These are phyloP conservation scores for Pachypanchax playfairii DNA, from an alignment of 2,113 vertebrate species.

Conservation along the genomic window DNA sequence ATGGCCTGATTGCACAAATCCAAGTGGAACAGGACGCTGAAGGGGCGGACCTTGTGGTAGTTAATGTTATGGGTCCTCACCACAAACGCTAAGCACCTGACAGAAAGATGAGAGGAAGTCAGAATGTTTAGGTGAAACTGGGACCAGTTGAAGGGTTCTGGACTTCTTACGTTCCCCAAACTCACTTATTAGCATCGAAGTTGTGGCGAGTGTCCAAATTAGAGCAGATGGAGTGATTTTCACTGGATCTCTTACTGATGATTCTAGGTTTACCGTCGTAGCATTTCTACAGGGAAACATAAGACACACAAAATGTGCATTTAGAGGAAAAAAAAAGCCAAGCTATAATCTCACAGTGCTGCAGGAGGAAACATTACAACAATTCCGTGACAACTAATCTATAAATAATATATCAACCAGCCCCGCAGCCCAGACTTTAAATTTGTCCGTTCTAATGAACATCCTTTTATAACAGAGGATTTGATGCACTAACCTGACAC, in stretches of 20 bases:
- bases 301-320: too few species aligned
- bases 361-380: too few species aligned
- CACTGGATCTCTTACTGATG: constrained; percentile 90
- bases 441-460: too few species aligned
- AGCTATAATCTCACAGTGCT: too few species aligned
- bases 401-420: too few species aligned
- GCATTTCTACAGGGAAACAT: constrained; percentile 82
- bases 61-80: constrained; percentile 83
- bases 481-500: constrained; percentile 90
- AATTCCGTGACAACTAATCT: too few species aligned
- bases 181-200: constrained; percentile 94
- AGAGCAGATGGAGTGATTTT: constrained; percentile 85
- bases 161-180: neutral
- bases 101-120: neutral
- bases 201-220: constrained; percentile 84
- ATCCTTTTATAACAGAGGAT: too few species aligned
- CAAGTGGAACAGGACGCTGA: constrained; percentile 84
- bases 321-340: too few species aligned
- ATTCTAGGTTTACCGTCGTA: constrained; percentile 92
- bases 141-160: neutral
- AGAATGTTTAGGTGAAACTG: neutral
- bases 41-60: constrained; percentile 90
- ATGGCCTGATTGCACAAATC: constrained; percentile 87
- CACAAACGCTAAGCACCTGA: constrained; percentile 92
- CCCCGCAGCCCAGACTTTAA: too few species aligned